Evolutionary conservation across 2,113 vertebrate genomes (phyloP).

Genomic region (Pseudorhombus dupliciocellatus): DNA sequence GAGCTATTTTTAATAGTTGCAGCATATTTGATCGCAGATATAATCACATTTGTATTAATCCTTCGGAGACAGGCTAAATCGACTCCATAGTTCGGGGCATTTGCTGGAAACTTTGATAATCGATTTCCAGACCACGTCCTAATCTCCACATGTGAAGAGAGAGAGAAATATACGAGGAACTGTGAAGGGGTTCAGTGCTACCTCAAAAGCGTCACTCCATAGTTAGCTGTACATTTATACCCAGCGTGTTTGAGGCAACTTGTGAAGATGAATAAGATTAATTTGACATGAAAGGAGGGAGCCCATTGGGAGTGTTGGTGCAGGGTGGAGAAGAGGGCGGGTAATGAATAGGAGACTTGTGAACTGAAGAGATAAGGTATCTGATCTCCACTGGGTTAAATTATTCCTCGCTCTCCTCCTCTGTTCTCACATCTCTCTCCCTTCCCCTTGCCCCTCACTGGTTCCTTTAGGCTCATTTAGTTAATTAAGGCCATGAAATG

Average conservation of each 20-base stretch:
- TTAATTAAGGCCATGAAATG: slow-evolving; percentile 81
- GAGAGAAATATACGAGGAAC: slow-evolving; percentile 13
- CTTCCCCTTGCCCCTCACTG: slow-evolving; percentile 37
- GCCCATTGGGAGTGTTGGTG: slow-evolving; percentile 47
- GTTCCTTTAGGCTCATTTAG: slow-evolving; percentile 75
- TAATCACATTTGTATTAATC: background rate
- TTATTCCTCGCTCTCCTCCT: slow-evolving; percentile 40
- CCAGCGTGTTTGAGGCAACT: slow-evolving; percentile 27
- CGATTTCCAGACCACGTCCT: slow-evolving; percentile 11
- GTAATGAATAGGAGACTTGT: slow-evolving; percentile 58
- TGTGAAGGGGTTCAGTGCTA: slow-evolving; percentile 11
- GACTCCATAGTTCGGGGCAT: background rate
- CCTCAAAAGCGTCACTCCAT: slow-evolving; percentile 2
- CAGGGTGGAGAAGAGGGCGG: slow-evolving; percentile 34
- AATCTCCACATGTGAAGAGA: slow-evolving; percentile 6
- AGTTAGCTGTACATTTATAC: slow-evolving; percentile 30
- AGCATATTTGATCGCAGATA: background rate
- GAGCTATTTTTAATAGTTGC: background rate
- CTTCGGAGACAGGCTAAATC: background rate
- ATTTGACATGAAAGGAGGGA: slow-evolving; percentile 59
- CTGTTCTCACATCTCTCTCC: slow-evolving; percentile 17
- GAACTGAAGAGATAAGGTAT: slow-evolving; percentile 70
- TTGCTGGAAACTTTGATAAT: background rate
- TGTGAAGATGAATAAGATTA: slow-evolving; percentile 55
- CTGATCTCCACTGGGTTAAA: slow-evolving; percentile 57